Base-by-base conservation (phyloP, 2,113 vertebrate genomes). In the Halcyon malimbica region DNA sequence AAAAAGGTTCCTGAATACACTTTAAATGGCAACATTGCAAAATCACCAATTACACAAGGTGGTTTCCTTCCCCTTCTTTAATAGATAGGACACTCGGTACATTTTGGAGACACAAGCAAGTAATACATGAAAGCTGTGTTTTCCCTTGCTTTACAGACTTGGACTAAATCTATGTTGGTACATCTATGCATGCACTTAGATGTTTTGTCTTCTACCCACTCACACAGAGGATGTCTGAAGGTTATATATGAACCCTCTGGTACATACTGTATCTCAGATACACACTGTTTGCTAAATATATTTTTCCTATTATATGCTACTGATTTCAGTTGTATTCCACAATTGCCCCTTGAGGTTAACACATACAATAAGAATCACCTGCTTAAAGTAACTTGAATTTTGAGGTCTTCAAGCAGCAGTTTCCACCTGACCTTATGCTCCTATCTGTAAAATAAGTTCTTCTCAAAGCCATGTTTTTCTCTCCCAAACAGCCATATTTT, bases 281-380 rank as follows among this genome's bases (percentile, higher is more conserved):
- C 9, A 2, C 50, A 41, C 15, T 67, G 17, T 82, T 92, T 82
- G 44, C 29, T 78, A 84, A 90, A 68, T 10, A 23, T 19, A 63
- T 83, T 94, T 87, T 90, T 78, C 35, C 53, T 74, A 57, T 73
- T 89, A 53, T 35, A 37, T 29, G n/a, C 57, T 57, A 41, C 69
- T 65, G 69, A 78, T 94, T 90, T 90, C 62, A 37, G 21, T 53
- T 79, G 39, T 28, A 39, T 90, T 95, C 26, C 26, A 26, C 10
- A 76, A 42, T 53, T 94, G 80, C 53, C 77, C 86, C 86, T 80
- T 79, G 53, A 87, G 95, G 96, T 95, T 93, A 96, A 96, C 41
- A 81, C 31, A 96, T 93, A 60, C 90, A 92, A 18, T 76, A 81
- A 79, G 64, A 84, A 69, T 39, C 44, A 82, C 16, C 67, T 93